Evolutionary conservation across 2,888 invertebrate species (phyloP), one percentile per base, ranked within the genome.

Genomic region (Drosophila acutilabella): DNA sequence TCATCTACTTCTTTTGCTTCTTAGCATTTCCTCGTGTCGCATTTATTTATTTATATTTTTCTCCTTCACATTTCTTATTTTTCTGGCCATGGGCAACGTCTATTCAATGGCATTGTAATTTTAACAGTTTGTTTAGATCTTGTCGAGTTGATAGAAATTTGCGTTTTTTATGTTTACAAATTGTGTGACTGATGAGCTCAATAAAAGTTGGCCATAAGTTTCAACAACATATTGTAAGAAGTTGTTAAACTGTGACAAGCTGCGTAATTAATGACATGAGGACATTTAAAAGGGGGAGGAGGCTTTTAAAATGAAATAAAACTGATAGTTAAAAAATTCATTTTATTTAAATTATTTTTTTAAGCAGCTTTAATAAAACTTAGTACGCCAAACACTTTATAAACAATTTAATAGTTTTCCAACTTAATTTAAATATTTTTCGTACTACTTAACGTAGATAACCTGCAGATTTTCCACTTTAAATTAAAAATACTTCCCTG

Each of bases 91-190:
- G 8, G 54, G 57, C 68, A 42, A 14, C 36, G 41, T 56, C 11
- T 42, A 41, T 64, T 79, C 79, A 79, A 75, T 75, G 71, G 80
- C 67, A 72, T 78, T 75, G 78, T 79, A 75, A 75, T 75, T 75
- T 71, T 75, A 65, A 65, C 78, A 80, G 78, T 78, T 78, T 78
- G 78, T 69, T 80, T 80, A 75, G 78, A 78, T 80, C 68, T 69
- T 57, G 56, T 40, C n/a, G 53, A 44, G 41, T 57, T 62, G 77
- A 78, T 78, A 64, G 78, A 68, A 78, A 61, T 52, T 69, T 58
- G 41, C 13, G 36, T 36, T 14, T 54, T 65, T 66, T 58, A 69
- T 78, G 80, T 75, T 71, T 66, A 68, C 80, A 78, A 78, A 80
- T 78, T 78, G 80, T 66, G 80, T 72, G 78, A 78, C 78, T 75